Base-by-base conservation (phyloP, 1,140 invertebrate species). In the Megalopta genalis region DNA sequence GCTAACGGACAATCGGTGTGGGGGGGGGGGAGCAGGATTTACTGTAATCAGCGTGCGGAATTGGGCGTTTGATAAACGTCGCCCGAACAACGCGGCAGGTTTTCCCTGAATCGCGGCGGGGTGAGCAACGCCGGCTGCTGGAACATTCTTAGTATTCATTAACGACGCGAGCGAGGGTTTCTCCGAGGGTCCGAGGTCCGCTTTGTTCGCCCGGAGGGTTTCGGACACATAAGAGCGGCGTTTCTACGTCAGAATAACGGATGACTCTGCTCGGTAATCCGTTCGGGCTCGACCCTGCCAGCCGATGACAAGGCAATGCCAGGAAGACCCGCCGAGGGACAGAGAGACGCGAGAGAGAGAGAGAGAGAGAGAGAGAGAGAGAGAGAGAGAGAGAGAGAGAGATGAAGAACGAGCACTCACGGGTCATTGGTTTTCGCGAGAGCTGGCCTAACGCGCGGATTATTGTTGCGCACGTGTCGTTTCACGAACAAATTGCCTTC, bases 221-320 rank as follows among this genome's bases (percentile, higher is more conserved):
- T 63, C 2, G 65, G 74, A 68, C 72, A 59, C 49, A 42, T 52
- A 65, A 70, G 37, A 71, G 52, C 18, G 64, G 57, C 42, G 18
- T 25, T 65, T 32, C 68, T 62, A 74, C 68, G 68, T 54, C n/a
- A 23, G 77, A 60, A 82, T 82, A 82, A 80, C 68, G 77, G 77
- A 82, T 80, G 75, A 74, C 67, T 63, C 52, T 27, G 39, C 21
- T 63, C 64, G 64, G 71, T 75, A 74, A 82, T 80, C 69, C 70
- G 77, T 80, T 49, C 42, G 37, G 9, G 68, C n/a, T 77, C 52
- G 59, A 78, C 59, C n/a, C 52, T 62, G 76, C n/a, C 63, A 62
- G 23, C 67, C 80, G 75, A 79, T 72, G 76, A 78, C 80, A 76
- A 32, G 52, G 23, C 66, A 68, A 72, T 32, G 52, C 8, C 57